Evolutionary conservation across 2,888 invertebrate genomes (phyloP), one percentile per base, ranked within the genome.

Genomic region (Rhagonycha lutea): DNA sequence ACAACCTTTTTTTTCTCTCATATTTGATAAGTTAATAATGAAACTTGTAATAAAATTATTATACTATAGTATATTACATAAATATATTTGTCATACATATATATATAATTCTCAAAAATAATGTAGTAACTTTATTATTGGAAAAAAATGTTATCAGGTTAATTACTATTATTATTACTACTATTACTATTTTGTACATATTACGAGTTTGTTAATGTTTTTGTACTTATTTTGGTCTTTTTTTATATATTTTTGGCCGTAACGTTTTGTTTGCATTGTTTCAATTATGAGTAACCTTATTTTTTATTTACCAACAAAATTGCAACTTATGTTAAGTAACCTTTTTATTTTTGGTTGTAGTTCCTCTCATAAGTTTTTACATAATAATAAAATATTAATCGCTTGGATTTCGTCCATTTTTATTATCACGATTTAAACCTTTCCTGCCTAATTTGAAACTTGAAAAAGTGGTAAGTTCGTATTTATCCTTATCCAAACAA

Each of bases 291-390:
- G 24, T 65, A 65, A 23, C 12, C 9, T 23, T 12, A n/a, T 47
- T 47, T n/a, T n/a, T n/a, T n/a, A n/a, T n/a, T 47, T 28, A n/a
- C 47, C 47, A n/a, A 47, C n/a, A 47, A 47, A 47, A 47, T 47
- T n/a, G 47, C 47, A 47, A 47, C 47, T 47, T 47, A 47, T n/a
- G n/a, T 47, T 47, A 47, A 47, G 47, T 47, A 47, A 47, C 47
- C 76, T 74, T 74, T 79, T 80, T 78, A 79, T 80, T 81, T 82
- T 84, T 85, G 85, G 85, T 85, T 85, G 84, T 84, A 85, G 86
- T 86, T 86, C 86, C 85, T 85, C 79, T 47, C 78, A 80, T 84
- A 85, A 84, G 83, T 84, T 85, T 84, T 85, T 83, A 82, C 83
- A 76, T 76, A 82, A 24, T 65, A 65, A 65, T 84, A 83, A 86